Evolutionary conservation across 1,140 invertebrate genomes (phyloP).

Genomic region (Drosophila setifemur): DNA sequence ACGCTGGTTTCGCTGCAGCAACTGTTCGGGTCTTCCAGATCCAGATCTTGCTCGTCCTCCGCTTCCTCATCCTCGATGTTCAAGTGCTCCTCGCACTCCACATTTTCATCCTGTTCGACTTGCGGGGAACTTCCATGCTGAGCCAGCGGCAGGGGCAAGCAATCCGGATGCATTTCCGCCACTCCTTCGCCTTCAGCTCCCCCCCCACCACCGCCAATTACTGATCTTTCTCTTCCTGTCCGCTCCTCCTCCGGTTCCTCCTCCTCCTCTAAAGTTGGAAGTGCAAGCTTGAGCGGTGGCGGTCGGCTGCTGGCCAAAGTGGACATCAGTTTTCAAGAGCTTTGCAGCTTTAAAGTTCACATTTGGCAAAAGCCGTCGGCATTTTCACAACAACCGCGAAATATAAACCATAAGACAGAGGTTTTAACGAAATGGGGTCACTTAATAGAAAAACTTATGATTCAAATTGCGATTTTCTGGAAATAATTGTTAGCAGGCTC

Average conservation of each 20-base stretch:
- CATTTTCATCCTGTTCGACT: slow-evolving; percentile 35
- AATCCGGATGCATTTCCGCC: slow-evolving; percentile 67
- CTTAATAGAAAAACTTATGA: background rate
- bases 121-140: slow-evolving; percentile 68
- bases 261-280: slow-evolving; percentile 36
- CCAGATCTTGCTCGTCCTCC: slow-evolving; percentile 24
- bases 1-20: slow-evolving; percentile 87
- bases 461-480: slow-evolving; percentile 10
- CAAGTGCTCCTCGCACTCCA: slow-evolving; percentile 45
- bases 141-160: slow-evolving; percentile 58
- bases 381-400: slow-evolving; percentile 15
- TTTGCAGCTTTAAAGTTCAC: slow-evolving; percentile 23
- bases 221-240: slow-evolving; percentile 13
- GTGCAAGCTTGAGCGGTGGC: slow-evolving; percentile 56
- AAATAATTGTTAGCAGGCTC: slow-evolving; percentile 2
- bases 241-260: slow-evolving; percentile 16
- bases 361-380: slow-evolving; percentile 27
- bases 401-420: background rate
- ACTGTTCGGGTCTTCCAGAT: slow-evolving; percentile 58
- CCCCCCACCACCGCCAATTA: slow-evolving; percentile 10
- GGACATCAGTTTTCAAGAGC: slow-evolving; percentile 60
- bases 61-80: slow-evolving; percentile 62
- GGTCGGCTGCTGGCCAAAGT: slow-evolving; percentile 72
- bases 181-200: slow-evolving; percentile 2
- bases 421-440: background rate